Base-by-base conservation (phyloP, 2,797 vertebrate species). In the Nyctalus aviator region DNA sequence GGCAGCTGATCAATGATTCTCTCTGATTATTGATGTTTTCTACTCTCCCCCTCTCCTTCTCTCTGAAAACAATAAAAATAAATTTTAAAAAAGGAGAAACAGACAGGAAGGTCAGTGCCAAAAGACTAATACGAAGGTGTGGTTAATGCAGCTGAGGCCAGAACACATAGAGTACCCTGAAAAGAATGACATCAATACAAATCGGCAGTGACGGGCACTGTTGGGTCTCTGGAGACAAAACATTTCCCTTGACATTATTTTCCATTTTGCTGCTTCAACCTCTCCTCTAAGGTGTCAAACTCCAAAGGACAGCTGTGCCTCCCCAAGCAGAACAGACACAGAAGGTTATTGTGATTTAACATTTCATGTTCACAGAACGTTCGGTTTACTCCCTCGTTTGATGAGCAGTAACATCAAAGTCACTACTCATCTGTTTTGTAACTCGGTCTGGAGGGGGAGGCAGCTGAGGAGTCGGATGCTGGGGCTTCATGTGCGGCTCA, bases 341-440 rank as follows among this genome's bases (percentile, higher is more conserved):
- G 55, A 59, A 71, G 55, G 75, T 90, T 93, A 93, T 95, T 81
- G 93, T 6, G 44, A 90, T 94, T 96, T 96, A 96, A 93, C 89
- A 94, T 84, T 96, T 94, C 57, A 68, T 13, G 79, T 94, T 92
- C 91, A 91, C 89, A 96, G 84, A 78, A 84, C 81, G 75, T 93
- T 95, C 84, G 92, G 79, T 90, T 96, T 87, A 94, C 59, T 94
- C 48, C 32, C 81, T 87, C 30, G 9, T 91, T 96, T 97, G 91
- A 95, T 64, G 88, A 94, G 76, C 75, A 94, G 76, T 87, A 62
- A 78, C 88, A 96, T 94, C 95, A 95, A 96, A 97, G 96, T 81
- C 84, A 95, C 76, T 93, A 94, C 76, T 95, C 88, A 81, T 93
- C 91, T 94, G 94, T 96, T 96, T 90, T 91, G 92, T 85, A 94